Conservation (phyloP, 2,113 vertebrate genomes). For the Electrona antarctica region DNA sequence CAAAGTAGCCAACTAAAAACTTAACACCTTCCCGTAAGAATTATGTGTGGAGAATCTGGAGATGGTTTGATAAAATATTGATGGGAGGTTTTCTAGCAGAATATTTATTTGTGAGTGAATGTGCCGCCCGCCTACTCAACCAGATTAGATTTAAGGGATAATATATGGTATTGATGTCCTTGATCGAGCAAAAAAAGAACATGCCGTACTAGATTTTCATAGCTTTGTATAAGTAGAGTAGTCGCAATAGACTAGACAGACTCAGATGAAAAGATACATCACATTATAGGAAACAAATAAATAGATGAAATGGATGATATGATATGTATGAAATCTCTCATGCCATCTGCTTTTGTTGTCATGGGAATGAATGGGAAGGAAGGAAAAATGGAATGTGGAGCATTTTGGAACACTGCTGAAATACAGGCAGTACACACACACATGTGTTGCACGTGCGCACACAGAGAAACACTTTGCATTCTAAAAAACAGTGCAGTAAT, state of each 20-base stretch:
- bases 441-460: background rate
- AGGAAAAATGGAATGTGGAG: background rate
- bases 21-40: background rate
- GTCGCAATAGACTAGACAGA: background rate
- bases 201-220: constrained; percentile 13
- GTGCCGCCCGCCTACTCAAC: constrained; percentile 7
- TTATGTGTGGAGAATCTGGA: background rate
- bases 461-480: background rate
- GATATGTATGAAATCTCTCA: constrained; percentile 5
- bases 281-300: constrained; percentile 5
- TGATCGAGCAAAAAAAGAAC: constrained; percentile 23
- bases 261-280: constrained; percentile 13
- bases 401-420: background rate
- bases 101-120: constrained; percentile 1
- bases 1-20: background rate
- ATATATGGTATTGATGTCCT: constrained; percentile 8
- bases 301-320: constrained; percentile 11
- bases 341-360: constrained; percentile 18
- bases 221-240: background rate
- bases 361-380: constrained; percentile 11
- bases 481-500: background rate
- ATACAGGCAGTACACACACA: background rate
- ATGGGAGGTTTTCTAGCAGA: background rate
- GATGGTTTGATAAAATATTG: constrained; percentile 1
- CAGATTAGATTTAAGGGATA: constrained; percentile 47